phyloP scores from a whole-genome alignment of 2,797 vertebrate genomes.

The Limosa lapponica region DNA sequence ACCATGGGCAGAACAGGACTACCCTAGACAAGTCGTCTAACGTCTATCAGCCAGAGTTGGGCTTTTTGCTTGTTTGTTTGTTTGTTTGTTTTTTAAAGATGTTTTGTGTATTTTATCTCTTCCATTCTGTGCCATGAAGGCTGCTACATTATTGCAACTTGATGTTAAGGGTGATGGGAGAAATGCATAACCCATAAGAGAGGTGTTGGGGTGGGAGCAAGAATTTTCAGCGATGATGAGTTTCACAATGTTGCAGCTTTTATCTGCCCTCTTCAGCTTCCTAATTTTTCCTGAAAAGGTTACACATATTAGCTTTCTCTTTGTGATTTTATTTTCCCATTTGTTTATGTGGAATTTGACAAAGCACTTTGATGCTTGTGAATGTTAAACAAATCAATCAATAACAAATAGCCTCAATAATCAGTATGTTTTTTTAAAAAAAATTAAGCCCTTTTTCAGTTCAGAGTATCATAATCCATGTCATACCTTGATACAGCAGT shows the following conservation, averaged over 20 bases:
- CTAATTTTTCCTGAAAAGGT: not conserved
- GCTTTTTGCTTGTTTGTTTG: not conserved
- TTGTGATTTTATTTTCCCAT: not conserved
- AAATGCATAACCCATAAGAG: not conserved
- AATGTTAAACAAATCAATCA: not conserved
- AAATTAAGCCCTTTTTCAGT: not conserved
- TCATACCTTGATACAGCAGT: not conserved
- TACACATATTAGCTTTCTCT: not conserved
- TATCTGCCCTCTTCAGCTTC: not conserved
- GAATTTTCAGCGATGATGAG: not conserved
- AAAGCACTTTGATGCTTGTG: fast-evolving
- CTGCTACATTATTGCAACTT: not conserved
- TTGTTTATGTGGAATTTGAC: not conserved
- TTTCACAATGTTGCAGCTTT: not conserved
- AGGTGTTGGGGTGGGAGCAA: fast-evolving
- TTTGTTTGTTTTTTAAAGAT: not conserved
- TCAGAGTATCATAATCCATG: not conserved
- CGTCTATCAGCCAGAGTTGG: not conserved
- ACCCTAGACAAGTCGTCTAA: not conserved
- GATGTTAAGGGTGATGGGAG: not conserved
- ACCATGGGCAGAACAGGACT: not conserved
- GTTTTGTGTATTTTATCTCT: not conserved
- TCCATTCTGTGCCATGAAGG: not conserved
- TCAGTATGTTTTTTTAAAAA: not conserved
- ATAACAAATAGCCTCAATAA: not conserved